Conservation (phyloP, 2,888 invertebrate genomes). For the Drosophila mettleri region DNA sequence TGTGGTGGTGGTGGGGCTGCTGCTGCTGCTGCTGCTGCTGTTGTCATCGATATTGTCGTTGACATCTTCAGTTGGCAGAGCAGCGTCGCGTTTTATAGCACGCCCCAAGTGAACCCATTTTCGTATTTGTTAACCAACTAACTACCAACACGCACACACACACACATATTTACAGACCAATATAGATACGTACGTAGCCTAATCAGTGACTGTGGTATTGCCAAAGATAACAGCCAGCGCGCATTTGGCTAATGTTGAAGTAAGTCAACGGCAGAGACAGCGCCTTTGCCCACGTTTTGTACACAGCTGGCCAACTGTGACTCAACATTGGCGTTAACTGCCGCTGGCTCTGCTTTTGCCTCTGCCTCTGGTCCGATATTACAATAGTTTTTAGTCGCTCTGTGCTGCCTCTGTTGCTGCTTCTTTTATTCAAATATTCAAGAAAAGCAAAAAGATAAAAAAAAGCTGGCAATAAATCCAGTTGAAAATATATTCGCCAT, state of each 20-base stretch:
- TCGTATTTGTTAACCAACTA: constrained; percentile 58
- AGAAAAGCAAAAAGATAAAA: constrained; percentile 16
- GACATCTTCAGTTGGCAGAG: constrained; percentile 32
- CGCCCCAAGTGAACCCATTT: constrained; percentile 26
- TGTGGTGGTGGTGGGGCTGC: constrained; percentile 3
- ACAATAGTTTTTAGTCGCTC: constrained; percentile 37
- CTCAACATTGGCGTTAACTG: constrained; percentile 55
- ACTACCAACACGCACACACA: constrained; percentile 24
- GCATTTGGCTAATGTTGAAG: constrained; percentile 21
- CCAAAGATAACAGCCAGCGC: constrained; percentile 63
- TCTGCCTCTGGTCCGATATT: constrained; percentile 21
- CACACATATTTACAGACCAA: constrained; percentile 15
- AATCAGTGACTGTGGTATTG: constrained; percentile 63
- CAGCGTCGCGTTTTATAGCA: constrained; percentile 27
- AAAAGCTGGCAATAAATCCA: constrained; percentile 35
- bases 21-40: too few species aligned
- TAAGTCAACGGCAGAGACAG: constrained; percentile 19
- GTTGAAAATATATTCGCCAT: constrained; percentile 49
- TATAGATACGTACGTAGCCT: constrained; percentile 55
- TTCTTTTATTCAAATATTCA: constrained; percentile 55
- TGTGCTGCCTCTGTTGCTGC: constrained; percentile 13
- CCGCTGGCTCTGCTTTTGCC: constrained; percentile 8
- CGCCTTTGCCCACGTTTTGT: constrained; percentile 39
- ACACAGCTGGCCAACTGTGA: constrained; percentile 56
- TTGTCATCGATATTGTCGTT: constrained; percentile 34